Evolutionary conservation across 2,888 invertebrate species (phyloP).

Genomic region (Sepioteuthis lessoniana): DNA sequence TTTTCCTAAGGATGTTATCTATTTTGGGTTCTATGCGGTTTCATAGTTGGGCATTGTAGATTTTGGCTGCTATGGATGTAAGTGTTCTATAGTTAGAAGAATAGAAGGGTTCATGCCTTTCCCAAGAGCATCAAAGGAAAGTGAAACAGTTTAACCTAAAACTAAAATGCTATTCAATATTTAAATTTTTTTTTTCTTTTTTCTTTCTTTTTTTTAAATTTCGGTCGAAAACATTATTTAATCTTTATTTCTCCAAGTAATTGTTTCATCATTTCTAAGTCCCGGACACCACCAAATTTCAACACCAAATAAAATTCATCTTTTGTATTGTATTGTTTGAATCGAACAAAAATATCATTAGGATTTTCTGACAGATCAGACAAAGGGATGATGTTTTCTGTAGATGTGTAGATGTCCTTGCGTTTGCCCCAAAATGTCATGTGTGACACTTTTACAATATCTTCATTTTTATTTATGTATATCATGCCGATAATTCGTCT

Average conservation of each 20-base stretch:
- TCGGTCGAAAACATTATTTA: not conserved
- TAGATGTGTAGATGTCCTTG: conserved; percentile 78
- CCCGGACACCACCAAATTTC: conserved; percentile 49
- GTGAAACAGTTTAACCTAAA: too few relatives aligned
- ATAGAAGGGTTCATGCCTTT: too few relatives aligned
- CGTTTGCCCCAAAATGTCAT: conserved; percentile 83
- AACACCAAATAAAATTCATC: conserved; percentile 53
- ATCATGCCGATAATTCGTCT: conserved; percentile 81
- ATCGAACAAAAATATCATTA: conserved; percentile 60
- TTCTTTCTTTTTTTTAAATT: too few relatives aligned
- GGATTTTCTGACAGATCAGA: conserved; percentile 72
- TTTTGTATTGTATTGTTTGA: conserved; percentile 58
- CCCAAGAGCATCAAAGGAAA: too few relatives aligned
- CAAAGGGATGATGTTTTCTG: conserved; percentile 80
- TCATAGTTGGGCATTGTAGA: too few relatives aligned
- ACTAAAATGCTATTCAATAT: too few relatives aligned
- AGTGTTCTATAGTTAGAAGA: too few relatives aligned
- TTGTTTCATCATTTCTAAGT: conserved; percentile 48
- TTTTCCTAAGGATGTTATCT: too few relatives aligned
- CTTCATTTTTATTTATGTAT: conserved; percentile 80
- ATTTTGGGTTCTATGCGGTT: too few relatives aligned
- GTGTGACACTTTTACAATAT: conserved; percentile 80
- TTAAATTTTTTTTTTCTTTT: too few relatives aligned
- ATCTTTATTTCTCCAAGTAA: conserved; percentile 51
- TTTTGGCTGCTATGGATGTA: too few relatives aligned